Conservation (phyloP, 2,113 vertebrate species). For the Parus major region DNA sequence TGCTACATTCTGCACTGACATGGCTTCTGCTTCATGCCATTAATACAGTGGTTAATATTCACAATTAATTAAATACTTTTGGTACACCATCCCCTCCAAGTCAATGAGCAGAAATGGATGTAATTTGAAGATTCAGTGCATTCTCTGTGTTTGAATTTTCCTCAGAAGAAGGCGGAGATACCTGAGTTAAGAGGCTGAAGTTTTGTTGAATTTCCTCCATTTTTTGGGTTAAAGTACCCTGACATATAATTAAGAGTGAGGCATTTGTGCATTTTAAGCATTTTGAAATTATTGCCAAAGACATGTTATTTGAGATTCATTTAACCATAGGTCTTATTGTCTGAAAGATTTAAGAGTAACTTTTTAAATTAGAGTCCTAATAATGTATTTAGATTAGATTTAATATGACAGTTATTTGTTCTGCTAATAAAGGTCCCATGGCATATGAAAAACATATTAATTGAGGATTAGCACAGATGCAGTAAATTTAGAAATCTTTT, state of each 20-base stretch:
- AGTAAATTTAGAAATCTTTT: constrained; percentile 26
- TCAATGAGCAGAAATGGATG: neutral
- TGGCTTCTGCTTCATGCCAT: neutral
- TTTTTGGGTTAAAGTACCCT: neutral
- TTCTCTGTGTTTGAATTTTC: neutral
- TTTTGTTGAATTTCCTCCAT: neutral
- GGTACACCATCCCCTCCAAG: neutral
- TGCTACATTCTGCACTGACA: neutral
- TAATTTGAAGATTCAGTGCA: neutral
- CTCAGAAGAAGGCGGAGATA: neutral
- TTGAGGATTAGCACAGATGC: constrained; percentile 24
- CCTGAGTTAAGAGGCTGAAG: neutral
- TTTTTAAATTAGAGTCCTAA: constrained; percentile 20
- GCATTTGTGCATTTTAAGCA: neutral
- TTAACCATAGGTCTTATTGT: constrained; percentile 9
- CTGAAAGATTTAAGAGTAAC: constrained; percentile 27
- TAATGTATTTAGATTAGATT: constrained; percentile 39
- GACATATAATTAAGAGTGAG: neutral
- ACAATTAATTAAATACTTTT: neutral
- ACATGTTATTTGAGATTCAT: neutral
- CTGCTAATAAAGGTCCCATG: constrained; percentile 24
- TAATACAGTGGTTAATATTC: neutral
- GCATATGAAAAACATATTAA: constrained; percentile 53
- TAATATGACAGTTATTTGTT: constrained; percentile 49
- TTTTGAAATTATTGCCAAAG: neutral